phyloP scores from a whole-genome alignment of 2,113 vertebrate genomes.

The Caloenas nicobarica region DNA sequence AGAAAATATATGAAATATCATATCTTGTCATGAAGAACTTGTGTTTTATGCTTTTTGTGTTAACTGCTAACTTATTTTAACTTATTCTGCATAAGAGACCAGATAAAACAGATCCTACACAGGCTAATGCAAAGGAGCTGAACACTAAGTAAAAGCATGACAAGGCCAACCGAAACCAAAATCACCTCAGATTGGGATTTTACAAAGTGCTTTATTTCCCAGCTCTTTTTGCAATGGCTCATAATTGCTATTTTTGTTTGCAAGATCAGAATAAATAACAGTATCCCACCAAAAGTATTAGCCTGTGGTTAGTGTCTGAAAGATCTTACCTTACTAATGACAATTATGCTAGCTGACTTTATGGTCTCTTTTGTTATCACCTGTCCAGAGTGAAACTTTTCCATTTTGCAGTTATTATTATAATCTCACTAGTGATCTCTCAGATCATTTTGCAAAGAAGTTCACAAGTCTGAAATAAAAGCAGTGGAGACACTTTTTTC shows the following conservation, averaged over 20 bases:
- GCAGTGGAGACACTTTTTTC: not conserved
- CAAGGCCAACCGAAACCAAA: conserved; percentile 10
- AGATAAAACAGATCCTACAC: not conserved
- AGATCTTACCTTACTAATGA: conserved; percentile 66
- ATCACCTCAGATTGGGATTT: not conserved
- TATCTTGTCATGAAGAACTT: not conserved
- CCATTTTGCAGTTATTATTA: conserved; percentile 58
- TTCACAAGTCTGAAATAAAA: conserved; percentile 58
- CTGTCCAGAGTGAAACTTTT: conserved; percentile 63
- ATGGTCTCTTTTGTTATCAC: conserved; percentile 58
- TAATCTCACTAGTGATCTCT: conserved; percentile 61
- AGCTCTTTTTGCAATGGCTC: not conserved
- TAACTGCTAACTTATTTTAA: not conserved
- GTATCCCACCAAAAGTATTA: not conserved
- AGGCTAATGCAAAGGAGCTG: not conserved
- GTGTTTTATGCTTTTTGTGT: not conserved
- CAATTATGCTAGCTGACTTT: conserved; percentile 55
- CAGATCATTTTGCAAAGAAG: conserved; percentile 56
- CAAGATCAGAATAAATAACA: not conserved
- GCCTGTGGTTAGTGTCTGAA: not conserved
- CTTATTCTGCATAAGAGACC: not conserved
- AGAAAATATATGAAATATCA: not conserved
- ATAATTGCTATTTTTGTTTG: not conserved
- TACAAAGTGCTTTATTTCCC: not conserved
- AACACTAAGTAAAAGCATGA: not conserved